These are phyloP conservation scores for Andrena bucephala DNA, from an alignment of 2,888 invertebrate species.

Conservation along the genomic window DNA sequence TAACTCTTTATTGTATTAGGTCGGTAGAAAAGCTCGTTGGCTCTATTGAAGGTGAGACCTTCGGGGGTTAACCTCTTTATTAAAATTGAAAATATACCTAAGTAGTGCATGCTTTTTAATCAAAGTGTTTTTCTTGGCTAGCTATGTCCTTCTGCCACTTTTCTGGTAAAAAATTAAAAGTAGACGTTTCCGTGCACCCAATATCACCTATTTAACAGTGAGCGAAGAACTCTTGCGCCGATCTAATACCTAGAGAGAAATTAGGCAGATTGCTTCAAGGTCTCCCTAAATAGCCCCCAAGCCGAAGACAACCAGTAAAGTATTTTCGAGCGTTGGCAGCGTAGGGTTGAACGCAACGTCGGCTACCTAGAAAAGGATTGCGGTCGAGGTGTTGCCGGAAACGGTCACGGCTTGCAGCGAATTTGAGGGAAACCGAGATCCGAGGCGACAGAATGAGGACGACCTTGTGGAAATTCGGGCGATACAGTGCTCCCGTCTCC, in stretches of 20 bases:
- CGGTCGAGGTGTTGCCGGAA: constrained; percentile 79
- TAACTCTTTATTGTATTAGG: too few relatives aligned
- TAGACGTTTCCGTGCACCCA: too few relatives aligned
- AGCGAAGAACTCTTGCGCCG: too few relatives aligned
- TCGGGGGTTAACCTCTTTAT: too few relatives aligned
- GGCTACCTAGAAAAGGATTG: constrained; percentile 74
- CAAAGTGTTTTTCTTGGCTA: too few relatives aligned
- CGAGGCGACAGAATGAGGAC: constrained; percentile 26
- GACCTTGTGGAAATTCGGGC: constrained; percentile 67
- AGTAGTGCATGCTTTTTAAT: too few relatives aligned
- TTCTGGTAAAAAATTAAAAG: too few relatives aligned
- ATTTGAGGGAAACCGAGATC: constrained; percentile 39
- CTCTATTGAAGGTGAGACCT: too few relatives aligned
- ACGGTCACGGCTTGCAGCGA: constrained; percentile 53
- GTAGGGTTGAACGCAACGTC: constrained; percentile 13
- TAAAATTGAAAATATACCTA: too few relatives aligned
- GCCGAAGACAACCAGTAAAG: background rate
- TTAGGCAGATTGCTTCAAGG: constrained; percentile 9
- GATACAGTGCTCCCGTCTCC: constrained; percentile 62
- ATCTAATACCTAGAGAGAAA: background rate
- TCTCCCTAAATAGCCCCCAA: background rate
- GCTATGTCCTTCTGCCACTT: too few relatives aligned
- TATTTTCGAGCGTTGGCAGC: background rate
- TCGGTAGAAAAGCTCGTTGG: too few relatives aligned
- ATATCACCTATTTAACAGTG: too few relatives aligned